These are phyloP conservation scores for Bombus consobrinus DNA, from an alignment of 1,140 invertebrate species.

Conservation along the genomic window DNA sequence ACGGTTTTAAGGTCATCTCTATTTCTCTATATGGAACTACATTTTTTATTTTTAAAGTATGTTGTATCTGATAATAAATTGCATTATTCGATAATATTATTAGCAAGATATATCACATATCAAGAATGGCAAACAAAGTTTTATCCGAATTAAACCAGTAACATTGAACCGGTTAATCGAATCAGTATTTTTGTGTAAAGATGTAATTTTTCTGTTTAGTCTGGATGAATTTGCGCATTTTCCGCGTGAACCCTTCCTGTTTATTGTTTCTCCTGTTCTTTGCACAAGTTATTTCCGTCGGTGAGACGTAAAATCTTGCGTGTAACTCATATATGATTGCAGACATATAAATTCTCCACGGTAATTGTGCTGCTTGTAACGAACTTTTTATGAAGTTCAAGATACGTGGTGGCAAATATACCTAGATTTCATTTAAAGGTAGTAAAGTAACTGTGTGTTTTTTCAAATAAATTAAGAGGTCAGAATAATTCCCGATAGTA, in stretches of 20 bases:
- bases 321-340: neutral
- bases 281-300: neutral
- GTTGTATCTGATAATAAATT: too few species aligned
- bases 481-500: neutral
- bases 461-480: neutral
- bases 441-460: too few species aligned
- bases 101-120: too few species aligned
- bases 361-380: neutral
- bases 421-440: neutral
- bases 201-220: neutral
- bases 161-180: neutral
- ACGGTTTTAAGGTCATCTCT: too few species aligned
- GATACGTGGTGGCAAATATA: neutral
- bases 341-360: neutral
- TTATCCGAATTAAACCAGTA: neutral
- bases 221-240: neutral
- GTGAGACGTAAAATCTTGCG: neutral
- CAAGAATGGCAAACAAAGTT: neutral
- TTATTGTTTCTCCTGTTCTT: neutral
- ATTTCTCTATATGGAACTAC: too few species aligned
- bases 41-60: too few species aligned
- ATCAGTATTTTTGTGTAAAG: neutral
- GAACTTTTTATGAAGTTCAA: neutral
- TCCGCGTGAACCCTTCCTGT: neutral
- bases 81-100: too few species aligned